Evolutionary conservation across 2,888 invertebrate species (phyloP).

Genomic region (Oscheius sp.): DNA sequence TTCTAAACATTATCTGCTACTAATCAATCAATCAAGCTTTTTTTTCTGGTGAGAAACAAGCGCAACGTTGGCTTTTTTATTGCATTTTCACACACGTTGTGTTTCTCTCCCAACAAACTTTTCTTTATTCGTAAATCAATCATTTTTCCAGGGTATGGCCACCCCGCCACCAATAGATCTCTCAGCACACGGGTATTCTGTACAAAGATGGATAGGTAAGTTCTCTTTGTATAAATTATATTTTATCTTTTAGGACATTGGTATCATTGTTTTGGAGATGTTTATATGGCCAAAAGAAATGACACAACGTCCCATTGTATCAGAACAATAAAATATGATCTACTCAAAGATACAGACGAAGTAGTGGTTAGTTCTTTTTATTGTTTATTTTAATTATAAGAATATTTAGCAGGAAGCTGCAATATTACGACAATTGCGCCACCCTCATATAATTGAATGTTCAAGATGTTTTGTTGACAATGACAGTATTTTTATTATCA

Average conservation of each 20-base stretch:
- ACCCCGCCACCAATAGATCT: constrained; percentile 31
- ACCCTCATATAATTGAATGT: constrained; percentile 46
- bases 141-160: constrained; percentile 13
- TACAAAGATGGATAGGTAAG: constrained; percentile 38
- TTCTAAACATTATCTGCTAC: no score
- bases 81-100: no score
- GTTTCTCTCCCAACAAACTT: no score
- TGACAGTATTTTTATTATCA: constrained; percentile 37
- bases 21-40: no score
- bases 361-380: constrained; percentile 39
- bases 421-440: constrained; percentile 41
- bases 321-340: constrained; percentile 39
- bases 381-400: neutral
- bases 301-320: constrained; percentile 38
- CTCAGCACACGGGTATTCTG: constrained; percentile 28
- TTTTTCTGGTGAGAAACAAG: no score
- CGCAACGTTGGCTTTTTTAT: no score
- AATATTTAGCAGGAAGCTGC: constrained; percentile 51
- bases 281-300: constrained; percentile 28
- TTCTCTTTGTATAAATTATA: constrained; percentile 12
- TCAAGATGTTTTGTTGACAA: constrained; percentile 42
- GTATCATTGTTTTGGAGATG: constrained; percentile 28
- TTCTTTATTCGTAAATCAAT: no score
- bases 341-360: constrained; percentile 37
- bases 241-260: constrained; percentile 35